Evolutionary conservation across 2,113 vertebrate species (phyloP).

Genomic region (Strix uralensis): DNA sequence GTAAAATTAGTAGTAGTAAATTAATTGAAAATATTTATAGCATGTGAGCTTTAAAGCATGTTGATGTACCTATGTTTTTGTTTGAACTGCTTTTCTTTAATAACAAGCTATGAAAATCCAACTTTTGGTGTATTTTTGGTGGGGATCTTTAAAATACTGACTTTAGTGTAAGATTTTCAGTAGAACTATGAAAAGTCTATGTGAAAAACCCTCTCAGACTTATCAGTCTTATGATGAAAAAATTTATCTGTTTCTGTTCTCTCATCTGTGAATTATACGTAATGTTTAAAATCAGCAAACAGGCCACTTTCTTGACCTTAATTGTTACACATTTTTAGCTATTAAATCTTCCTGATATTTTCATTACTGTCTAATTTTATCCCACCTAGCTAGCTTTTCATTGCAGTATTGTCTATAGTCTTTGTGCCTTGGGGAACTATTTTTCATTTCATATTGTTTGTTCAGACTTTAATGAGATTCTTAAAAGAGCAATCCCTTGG

Average conservation of each 20-base stretch:
- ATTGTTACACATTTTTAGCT: conserved; percentile 8
- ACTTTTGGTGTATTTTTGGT: not conserved
- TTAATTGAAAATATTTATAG: not conserved
- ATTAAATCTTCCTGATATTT: conserved; percentile 10
- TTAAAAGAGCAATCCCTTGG: conserved; percentile 39
- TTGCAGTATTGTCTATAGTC: not conserved
- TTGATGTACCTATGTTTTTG: not conserved
- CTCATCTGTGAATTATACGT: not conserved
- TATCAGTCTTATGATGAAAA: not conserved
- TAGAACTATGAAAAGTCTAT: not conserved
- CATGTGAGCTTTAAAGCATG: not conserved
- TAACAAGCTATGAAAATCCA: rapidly evolving
- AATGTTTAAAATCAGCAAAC: not conserved
- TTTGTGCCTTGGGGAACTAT: conserved; percentile 10
- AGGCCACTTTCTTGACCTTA: not conserved
- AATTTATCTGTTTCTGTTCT: not conserved
- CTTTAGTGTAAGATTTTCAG: not conserved
- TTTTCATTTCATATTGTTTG: conserved; percentile 55
- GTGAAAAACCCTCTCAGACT: not conserved
- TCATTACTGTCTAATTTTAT: not conserved
- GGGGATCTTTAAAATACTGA: not conserved
- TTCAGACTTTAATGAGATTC: conserved; percentile 58
- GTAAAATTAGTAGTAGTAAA: not conserved
- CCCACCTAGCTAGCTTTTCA: not conserved
- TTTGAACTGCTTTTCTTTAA: not conserved